Evolutionary conservation across 2,797 vertebrate genomes (phyloP).

Genomic region (Hippoglossus hippoglossus): DNA sequence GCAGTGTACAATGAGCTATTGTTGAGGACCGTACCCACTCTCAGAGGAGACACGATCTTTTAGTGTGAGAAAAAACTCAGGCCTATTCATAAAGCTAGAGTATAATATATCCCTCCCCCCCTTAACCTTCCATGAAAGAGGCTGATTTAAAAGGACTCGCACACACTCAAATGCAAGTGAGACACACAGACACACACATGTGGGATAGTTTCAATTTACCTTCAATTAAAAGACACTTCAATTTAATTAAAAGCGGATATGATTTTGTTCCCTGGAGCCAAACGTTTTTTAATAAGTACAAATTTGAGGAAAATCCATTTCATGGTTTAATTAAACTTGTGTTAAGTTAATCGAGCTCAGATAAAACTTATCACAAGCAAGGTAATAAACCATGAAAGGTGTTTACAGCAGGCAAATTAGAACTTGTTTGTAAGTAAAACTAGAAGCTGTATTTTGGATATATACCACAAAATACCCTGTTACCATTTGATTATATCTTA

Average conservation of each 20-base stretch:
- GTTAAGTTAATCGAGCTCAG: neutral
- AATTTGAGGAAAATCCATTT: neutral
- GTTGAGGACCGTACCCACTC: constrained; percentile 73
- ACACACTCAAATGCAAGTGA: constrained; percentile 35
- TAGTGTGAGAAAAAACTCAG: constrained; percentile 77
- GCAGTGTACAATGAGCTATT: constrained; percentile 81
- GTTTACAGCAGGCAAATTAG: neutral
- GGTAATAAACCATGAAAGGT: neutral
- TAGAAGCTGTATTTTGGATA: too few species aligned
- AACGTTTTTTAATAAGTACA: neutral
- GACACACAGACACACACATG: constrained; percentile 21
- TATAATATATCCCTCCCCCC: constrained; percentile 69
- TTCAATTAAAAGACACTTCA: constrained; percentile 11
- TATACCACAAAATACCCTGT: neutral
- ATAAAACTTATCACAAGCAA: neutral
- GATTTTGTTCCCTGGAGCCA: neutral
- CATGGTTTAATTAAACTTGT: neutral
- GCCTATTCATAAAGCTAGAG: constrained; percentile 80
- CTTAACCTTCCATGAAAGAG: constrained; percentile 54
- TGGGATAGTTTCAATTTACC: constrained; percentile 18
- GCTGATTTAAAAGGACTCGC: constrained; percentile 58
- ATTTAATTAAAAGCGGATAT: constrained; percentile 1
- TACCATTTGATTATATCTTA: neutral
- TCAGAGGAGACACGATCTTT: constrained; percentile 73
- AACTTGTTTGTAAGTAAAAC: neutral